phyloP scores from a whole-genome alignment of 2,113 vertebrate genomes.

The Fregata magnificens region DNA sequence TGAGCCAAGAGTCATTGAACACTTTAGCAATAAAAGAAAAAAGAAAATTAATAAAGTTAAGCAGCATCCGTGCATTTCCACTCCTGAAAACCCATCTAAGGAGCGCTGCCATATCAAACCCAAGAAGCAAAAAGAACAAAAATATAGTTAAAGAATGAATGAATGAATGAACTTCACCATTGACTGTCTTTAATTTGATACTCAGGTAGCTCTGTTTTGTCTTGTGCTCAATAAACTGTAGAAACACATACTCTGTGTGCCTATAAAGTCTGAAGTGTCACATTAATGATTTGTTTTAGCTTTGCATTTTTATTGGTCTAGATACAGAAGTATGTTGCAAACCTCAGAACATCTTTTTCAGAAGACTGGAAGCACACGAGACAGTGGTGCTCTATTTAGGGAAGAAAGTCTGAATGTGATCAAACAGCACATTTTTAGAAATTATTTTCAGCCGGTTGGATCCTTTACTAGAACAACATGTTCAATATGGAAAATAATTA shows the following conservation, averaged over 20 bases:
- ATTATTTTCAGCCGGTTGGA: background rate
- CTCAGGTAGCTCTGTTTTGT: background rate
- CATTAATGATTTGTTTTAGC: background rate
- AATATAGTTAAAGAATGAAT: background rate
- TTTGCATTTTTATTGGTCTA: background rate
- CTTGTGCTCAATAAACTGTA: background rate
- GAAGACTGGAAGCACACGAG: background rate
- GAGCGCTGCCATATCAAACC: background rate
- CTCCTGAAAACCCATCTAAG: background rate
- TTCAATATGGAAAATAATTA: background rate
- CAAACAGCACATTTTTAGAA: background rate
- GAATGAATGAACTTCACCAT: background rate
- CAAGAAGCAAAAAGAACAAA: background rate
- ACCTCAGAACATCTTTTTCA: background rate
- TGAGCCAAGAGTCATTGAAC: background rate
- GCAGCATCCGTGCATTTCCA: background rate
- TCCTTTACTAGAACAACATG: background rate
- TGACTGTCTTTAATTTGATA: conserved; percentile 1
- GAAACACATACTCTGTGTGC: background rate
- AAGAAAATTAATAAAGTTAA: background rate
- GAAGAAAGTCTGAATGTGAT: background rate
- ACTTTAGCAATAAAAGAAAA: background rate
- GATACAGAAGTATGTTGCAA: background rate
- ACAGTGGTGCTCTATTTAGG: background rate
- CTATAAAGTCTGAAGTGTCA: background rate